Evolutionary conservation across 2,113 vertebrate species (phyloP).

Genomic region (Struthidea cinerea): DNA sequence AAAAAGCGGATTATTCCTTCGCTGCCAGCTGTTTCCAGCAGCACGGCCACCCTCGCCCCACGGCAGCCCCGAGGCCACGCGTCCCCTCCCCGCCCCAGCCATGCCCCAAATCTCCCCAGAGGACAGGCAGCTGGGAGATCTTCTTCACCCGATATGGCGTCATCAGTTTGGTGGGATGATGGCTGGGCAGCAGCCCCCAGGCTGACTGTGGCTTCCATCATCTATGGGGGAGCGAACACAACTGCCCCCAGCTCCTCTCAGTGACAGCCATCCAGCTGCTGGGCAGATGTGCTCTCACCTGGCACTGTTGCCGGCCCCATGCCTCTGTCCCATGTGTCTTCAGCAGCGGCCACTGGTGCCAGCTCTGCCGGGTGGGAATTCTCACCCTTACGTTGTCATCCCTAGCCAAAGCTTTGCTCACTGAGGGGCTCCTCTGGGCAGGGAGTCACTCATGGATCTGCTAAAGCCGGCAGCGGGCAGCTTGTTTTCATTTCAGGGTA

Average conservation of each 20-base stretch:
- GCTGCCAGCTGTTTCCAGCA: background rate
- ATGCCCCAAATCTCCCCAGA: background rate
- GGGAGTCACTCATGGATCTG: background rate
- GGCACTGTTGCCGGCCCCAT: background rate
- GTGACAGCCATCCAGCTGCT: accelerated
- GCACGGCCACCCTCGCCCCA: background rate
- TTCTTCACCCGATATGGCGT: background rate
- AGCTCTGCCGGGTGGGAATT: background rate
- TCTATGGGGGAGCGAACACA: accelerated
- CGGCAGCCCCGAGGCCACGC: accelerated
- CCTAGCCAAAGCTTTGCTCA: background rate
- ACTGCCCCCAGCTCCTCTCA: background rate
- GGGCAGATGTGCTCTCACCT: background rate
- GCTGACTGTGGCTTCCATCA: background rate
- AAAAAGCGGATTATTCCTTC: background rate
- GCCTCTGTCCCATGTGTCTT: background rate
- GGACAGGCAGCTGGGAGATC: background rate
- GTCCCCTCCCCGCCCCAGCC: background rate
- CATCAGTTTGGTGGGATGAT: background rate
- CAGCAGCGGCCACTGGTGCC: background rate
- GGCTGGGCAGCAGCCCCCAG: background rate
- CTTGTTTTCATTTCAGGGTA: background rate
- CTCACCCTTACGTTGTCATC: background rate
- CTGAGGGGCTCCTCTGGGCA: background rate
- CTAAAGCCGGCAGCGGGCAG: background rate